Conservation (phyloP, 2,113 vertebrate genomes). For the Cavia aperea region DNA sequence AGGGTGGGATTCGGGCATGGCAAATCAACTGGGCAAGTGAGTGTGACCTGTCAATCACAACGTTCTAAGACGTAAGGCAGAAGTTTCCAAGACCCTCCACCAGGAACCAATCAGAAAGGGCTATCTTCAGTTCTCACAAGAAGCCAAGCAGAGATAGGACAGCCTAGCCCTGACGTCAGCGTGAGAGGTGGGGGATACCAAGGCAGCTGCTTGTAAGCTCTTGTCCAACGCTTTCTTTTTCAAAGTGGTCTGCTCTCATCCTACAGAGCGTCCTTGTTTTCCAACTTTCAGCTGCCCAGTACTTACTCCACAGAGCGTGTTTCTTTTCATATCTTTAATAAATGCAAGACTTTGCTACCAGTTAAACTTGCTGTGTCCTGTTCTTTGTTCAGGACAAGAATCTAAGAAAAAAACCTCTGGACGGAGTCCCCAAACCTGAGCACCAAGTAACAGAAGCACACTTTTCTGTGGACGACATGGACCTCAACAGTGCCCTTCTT, state of each 20-base stretch:
- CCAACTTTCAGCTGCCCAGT: not conserved
- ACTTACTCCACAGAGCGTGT: not conserved
- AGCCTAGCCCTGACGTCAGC: not conserved
- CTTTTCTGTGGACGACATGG: not conserved
- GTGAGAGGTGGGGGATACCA: not conserved
- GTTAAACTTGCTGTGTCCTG: not conserved
- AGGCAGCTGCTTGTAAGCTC: not conserved
- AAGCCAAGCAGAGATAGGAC: not conserved
- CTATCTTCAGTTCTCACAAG: not conserved
- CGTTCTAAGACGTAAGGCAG: not conserved
- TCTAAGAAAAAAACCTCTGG: not conserved
- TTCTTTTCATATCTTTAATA: not conserved
- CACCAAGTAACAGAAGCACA: not conserved
- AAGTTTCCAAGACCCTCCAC: not conserved
- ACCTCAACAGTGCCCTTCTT: not conserved
- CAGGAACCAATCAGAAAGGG: not conserved
- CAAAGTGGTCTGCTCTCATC: not conserved
- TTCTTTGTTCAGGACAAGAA: not conserved
- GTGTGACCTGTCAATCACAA: not conserved
- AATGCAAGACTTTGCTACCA: not conserved
- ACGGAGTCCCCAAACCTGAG: not conserved
- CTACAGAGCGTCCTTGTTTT: not conserved
- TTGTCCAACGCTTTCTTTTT: not conserved
- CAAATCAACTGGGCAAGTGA: not conserved
- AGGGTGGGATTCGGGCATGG: not conserved